Percentiles rank a stretch among this genome's conserved stretches.
phyloP scores from a whole-genome alignment of 2,797 vertebrate species.

The Neoniphon sammara region DNA sequence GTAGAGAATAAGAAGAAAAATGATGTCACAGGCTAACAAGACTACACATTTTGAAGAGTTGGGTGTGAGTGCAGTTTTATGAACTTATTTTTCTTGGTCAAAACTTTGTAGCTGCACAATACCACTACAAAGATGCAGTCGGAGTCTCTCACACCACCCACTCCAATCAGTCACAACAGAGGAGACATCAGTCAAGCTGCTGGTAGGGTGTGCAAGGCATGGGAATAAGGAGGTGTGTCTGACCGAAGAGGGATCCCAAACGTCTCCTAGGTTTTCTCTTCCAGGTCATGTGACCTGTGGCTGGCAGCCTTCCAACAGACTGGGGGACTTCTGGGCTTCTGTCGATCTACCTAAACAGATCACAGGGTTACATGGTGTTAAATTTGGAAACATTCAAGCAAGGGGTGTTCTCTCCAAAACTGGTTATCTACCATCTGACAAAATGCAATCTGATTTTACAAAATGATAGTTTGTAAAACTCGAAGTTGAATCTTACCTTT shows the following conservation, averaged over 20 bases:
- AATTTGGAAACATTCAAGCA: background rate
- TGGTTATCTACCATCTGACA: too few relatives aligned
- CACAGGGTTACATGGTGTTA: background rate
- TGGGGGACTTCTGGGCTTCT: constrained; percentile 46
- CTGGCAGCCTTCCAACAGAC: constrained; percentile 77
- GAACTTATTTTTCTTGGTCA: too few relatives aligned
- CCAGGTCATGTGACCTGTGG: constrained; percentile 87
- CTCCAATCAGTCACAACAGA: constrained; percentile 18
- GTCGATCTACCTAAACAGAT: constrained; percentile 62
- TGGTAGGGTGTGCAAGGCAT: constrained; percentile 6
- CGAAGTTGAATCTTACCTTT: too few relatives aligned
- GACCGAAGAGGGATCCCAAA: constrained; percentile 82
- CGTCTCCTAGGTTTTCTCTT: constrained; percentile 82
- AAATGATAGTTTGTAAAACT: too few relatives aligned
- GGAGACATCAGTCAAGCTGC: constrained; percentile 18
- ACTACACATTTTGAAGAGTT: too few relatives aligned
- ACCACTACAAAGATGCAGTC: background rate
- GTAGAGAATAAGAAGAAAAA: too few relatives aligned
- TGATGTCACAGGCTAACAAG: too few relatives aligned
- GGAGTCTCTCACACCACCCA: background rate
- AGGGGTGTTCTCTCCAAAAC: too few relatives aligned
- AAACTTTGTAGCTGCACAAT: too few relatives aligned
- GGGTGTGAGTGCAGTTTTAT: too few relatives aligned
- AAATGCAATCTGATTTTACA: too few relatives aligned
- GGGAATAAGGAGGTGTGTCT: constrained; percentile 44